Evolutionary conservation across 2,113 vertebrate species (phyloP).

Genomic region (Xyliphius kryptos): DNA sequence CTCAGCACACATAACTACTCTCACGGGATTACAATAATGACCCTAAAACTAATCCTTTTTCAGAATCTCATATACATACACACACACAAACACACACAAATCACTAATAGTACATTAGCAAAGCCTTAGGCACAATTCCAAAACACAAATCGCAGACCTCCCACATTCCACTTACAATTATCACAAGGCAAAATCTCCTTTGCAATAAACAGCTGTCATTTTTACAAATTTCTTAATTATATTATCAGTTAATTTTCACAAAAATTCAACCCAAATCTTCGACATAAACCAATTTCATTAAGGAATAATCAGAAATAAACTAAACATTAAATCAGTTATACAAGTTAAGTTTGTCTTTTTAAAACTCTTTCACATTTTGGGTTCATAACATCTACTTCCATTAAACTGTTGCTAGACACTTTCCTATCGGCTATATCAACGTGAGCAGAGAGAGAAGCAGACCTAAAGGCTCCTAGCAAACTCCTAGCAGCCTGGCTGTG

Average conservation of each 20-base stretch:
- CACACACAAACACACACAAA: too few species aligned
- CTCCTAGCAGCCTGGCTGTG: neutral
- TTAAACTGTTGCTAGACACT: neutral
- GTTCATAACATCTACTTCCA: neutral
- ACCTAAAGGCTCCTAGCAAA: neutral
- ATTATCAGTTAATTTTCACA: neutral
- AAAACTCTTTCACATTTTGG: neutral
- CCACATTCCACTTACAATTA: conserved; percentile 14
- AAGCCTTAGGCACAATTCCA: conserved; percentile 15
- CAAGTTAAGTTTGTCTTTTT: neutral
- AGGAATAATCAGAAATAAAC: neutral
- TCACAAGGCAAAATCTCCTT: conserved; percentile 12
- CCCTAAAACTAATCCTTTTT: conserved; percentile 7
- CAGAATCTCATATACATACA: conserved; percentile 1
- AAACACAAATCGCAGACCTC: conserved; percentile 4
- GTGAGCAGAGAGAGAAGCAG: neutral
- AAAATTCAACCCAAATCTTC: neutral
- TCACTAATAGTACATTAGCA: neutral
- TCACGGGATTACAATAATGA: neutral
- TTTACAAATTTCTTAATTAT: conserved; percentile 4
- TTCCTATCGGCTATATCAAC: neutral
- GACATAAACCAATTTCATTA: neutral
- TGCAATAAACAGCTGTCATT: conserved; percentile 21
- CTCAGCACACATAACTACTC: conserved; percentile 11
- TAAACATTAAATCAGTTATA: neutral